Evolutionary conservation across 2,113 vertebrate species (phyloP).

Genomic region (Mesocricetus auratus): DNA sequence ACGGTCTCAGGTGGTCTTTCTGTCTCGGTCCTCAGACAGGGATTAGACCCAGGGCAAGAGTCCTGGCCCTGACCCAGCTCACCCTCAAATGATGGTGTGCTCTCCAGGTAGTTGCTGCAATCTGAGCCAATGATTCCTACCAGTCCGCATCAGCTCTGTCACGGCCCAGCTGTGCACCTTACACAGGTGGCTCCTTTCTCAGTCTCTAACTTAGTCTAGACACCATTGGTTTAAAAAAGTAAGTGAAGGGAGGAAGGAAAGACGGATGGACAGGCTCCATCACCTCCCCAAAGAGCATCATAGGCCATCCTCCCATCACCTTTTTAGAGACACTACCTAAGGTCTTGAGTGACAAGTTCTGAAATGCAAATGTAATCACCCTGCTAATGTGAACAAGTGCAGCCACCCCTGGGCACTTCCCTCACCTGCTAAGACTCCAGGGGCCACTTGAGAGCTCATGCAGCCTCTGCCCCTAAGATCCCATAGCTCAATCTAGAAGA

Average conservation of each 20-base stretch:
- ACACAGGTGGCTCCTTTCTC: not conserved
- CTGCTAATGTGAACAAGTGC: not conserved
- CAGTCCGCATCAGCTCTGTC: not conserved
- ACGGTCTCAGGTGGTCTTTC: not conserved
- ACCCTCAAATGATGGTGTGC: too few species aligned
- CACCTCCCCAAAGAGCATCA: not conserved
- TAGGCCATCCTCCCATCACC: not conserved
- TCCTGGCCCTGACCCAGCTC: not conserved
- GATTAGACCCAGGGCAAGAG: not conserved
- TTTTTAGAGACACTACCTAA: not conserved
- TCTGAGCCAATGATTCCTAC: not conserved
- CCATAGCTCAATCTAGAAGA: not conserved
- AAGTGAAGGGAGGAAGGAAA: not conserved
- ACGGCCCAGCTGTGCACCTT: not conserved
- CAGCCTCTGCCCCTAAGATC: not conserved
- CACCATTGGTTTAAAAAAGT: not conserved
- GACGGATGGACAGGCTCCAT: not conserved
- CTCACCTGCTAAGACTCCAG: not conserved
- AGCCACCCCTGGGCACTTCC: not conserved
- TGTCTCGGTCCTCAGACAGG: not conserved
- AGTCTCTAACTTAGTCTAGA: not conserved
- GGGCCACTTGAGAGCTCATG: rapidly evolving
- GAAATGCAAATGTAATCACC: not conserved
- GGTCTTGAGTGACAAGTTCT: not conserved
- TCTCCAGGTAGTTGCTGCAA: not conserved